phyloP scores from a whole-genome alignment of 2,113 vertebrate genomes.

The Anser cygnoides region DNA sequence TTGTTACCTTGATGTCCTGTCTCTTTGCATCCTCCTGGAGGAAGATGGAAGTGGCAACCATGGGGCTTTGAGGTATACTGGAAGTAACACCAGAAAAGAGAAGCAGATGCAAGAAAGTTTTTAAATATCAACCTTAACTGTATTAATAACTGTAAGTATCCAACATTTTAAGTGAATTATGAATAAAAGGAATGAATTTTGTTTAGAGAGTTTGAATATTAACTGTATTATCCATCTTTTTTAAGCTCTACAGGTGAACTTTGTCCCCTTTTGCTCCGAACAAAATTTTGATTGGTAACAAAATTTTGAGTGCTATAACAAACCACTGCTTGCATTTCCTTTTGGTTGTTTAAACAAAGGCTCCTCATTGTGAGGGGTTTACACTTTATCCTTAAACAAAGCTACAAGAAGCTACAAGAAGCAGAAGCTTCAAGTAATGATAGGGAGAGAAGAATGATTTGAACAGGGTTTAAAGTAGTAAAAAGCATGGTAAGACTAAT shows the following conservation, averaged over 20 bases:
- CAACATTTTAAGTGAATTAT: neutral
- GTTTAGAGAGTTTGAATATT: neutral
- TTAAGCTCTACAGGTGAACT: neutral
- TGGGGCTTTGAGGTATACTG: neutral
- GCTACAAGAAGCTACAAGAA: neutral
- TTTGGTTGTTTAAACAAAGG: neutral
- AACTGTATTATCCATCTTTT: neutral
- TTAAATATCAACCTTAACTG: neutral
- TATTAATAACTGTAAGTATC: neutral
- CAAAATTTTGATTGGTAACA: neutral
- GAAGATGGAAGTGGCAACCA: neutral
- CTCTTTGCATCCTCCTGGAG: neutral
- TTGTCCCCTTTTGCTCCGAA: neutral
- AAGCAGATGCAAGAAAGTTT: neutral
- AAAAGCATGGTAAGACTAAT: slow-evolving; percentile 23
- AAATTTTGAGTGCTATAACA: neutral
- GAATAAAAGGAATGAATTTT: neutral
- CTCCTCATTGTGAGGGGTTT: neutral
- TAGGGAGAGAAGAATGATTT: neutral
- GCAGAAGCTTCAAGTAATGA: neutral
- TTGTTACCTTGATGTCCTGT: neutral
- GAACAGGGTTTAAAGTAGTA: neutral
- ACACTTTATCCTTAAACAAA: slow-evolving; percentile 22
- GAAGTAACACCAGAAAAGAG: neutral
- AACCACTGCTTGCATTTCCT: neutral